These are phyloP conservation scores for Poecilia gillii DNA, from an alignment of 2,797 vertebrate species.

Conservation along the genomic window DNA sequence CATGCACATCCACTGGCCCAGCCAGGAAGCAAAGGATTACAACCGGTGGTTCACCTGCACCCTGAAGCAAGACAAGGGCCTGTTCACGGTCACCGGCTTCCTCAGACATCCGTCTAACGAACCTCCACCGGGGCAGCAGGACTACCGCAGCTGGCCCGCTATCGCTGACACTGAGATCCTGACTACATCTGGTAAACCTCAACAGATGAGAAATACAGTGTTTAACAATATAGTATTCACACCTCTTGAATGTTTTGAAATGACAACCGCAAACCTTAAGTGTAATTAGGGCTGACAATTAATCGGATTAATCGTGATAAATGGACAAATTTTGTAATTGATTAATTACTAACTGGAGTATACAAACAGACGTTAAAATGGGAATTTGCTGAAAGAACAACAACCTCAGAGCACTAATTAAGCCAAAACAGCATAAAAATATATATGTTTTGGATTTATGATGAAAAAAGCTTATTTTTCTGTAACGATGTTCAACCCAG, in stretches of 20 bases:
- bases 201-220: neutral
- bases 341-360: too few relatives aligned
- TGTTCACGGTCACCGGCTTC: constrained; percentile 66
- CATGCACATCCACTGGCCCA: constrained; percentile 77
- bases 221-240: neutral
- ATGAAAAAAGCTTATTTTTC: too few relatives aligned
- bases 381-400: too few relatives aligned
- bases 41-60: constrained; percentile 78
- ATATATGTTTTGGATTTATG: too few relatives aligned
- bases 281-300: too few relatives aligned
- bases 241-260: neutral
- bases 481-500: too few relatives aligned
- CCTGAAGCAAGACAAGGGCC: constrained; percentile 61
- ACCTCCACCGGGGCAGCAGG: constrained; percentile 41
- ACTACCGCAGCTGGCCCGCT: constrained; percentile 48
- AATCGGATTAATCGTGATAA: too few relatives aligned
- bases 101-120: constrained; percentile 70
- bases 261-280: neutral
- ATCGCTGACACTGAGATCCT: constrained; percentile 62
- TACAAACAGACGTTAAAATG: too few relatives aligned
- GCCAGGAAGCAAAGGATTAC: constrained; percentile 40
- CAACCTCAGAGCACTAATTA: too few relatives aligned
- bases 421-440: too few relatives aligned
- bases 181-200: constrained; percentile 71
- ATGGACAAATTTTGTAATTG: too few relatives aligned